These are phyloP conservation scores for Synanthedon andrenaeformis DNA, from an alignment of 2,888 invertebrate species.

Conservation along the genomic window DNA sequence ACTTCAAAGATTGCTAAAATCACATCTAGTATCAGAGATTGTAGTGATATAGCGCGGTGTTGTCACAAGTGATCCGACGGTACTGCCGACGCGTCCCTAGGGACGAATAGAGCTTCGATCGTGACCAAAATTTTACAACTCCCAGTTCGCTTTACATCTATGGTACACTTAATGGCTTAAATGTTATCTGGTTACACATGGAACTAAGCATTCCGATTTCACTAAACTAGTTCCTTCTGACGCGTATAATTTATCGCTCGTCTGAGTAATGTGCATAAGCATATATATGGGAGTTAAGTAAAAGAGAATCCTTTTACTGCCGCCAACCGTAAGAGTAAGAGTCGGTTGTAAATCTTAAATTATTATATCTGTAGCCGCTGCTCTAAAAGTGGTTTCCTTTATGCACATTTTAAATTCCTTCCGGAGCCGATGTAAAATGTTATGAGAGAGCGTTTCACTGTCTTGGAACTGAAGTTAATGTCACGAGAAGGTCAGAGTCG, in stretches of 20 bases:
- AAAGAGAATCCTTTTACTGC: slow-evolving; percentile 13
- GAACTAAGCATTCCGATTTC: too few species aligned
- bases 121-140: slow-evolving; percentile 30
- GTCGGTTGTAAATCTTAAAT: slow-evolving; percentile 5
- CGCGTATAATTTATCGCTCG: too few species aligned
- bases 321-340: background rate
- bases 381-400: slow-evolving; percentile 17
- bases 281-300: too few species aligned
- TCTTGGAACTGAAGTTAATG: slow-evolving; percentile 13
- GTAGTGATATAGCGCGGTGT: too few species aligned
- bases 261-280: too few species aligned
- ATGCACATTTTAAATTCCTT: slow-evolving; percentile 29
- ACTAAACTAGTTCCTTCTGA: too few species aligned
- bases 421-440: slow-evolving; percentile 32
- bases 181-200: too few species aligned
- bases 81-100: slow-evolving; percentile 4
- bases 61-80: too few species aligned
- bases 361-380: slow-evolving; percentile 9
- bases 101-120: slow-evolving; percentile 7
- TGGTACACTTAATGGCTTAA: too few species aligned
- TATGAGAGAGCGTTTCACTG: slow-evolving; percentile 17
- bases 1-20: too few species aligned
- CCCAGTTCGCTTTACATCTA: background rate
- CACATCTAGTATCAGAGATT: too few species aligned
- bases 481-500: slow-evolving; percentile 6